Conservation (phyloP, 2,797 vertebrate species). For the Peromyscus melanophrys region DNA sequence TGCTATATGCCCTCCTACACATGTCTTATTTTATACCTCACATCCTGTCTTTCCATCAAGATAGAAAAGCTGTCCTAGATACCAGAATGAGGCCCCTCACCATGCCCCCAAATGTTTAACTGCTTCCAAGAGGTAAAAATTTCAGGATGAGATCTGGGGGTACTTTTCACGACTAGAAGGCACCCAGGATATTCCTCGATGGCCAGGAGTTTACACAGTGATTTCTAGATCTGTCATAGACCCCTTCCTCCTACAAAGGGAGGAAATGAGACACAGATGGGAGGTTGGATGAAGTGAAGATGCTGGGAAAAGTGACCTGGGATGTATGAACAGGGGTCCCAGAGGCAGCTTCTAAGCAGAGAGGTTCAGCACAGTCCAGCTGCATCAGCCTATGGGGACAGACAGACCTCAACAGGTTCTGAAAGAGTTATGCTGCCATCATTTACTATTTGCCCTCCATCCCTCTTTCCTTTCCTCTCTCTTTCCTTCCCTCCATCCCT, state of each 20-base stretch:
- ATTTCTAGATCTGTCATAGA: neutral
- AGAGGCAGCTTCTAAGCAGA: neutral
- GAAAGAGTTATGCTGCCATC: neutral
- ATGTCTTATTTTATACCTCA: constrained; percentile 74
- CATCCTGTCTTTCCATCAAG: constrained; percentile 58
- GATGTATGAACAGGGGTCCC: rapidly evolving
- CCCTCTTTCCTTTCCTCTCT: too few relatives aligned
- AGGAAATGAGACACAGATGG: neutral
- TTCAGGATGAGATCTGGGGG: neutral
- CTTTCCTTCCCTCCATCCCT: too few relatives aligned
- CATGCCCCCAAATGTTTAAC: neutral
- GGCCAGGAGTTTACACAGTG: neutral
- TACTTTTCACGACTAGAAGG: neutral
- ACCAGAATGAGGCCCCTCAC: constrained; percentile 1
- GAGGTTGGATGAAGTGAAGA: neutral
- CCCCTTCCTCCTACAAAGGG: neutral
- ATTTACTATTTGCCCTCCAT: neutral
- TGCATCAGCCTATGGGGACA: rapidly evolving
- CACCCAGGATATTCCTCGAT: constrained; percentile 30
- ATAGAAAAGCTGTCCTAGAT: constrained; percentile 50
- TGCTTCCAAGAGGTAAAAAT: neutral
- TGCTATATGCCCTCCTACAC: constrained; percentile 62
- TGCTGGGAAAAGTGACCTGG: neutral
- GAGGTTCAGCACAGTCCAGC: too few relatives aligned
- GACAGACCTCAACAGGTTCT: neutral